Percentiles rank a stretch among this genome's conserved stretches.
These are phyloP conservation scores for Napeogenes inachia DNA, from an alignment of 2,888 invertebrate genomes.

Conservation along the genomic window DNA sequence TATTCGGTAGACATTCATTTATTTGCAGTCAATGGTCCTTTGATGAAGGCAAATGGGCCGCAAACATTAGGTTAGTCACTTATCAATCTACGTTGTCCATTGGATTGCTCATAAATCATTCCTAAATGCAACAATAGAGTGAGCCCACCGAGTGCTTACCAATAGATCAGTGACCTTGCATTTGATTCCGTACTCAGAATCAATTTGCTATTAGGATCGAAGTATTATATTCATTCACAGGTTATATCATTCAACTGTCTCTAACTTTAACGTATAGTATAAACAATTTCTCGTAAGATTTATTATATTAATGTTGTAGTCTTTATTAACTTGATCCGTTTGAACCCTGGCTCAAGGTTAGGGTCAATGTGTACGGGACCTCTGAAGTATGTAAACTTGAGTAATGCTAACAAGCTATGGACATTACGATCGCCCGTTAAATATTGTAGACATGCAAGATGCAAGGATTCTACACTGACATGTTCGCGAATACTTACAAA, in stretches of 20 bases:
- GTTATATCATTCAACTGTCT: background rate
- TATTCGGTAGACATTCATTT: constrained; percentile 38
- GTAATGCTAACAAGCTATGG: constrained; percentile 29
- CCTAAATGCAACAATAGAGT: constrained; percentile 45
- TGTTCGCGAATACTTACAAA: constrained; percentile 16
- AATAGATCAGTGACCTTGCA: constrained; percentile 44
- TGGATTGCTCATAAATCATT: constrained; percentile 49
- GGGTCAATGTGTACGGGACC: constrained; percentile 22
- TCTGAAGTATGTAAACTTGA: constrained; percentile 25
- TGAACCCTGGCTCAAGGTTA: constrained; percentile 26
- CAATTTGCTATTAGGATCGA: constrained; percentile 35
- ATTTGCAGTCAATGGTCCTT: constrained; percentile 49
- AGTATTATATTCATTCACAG: background rate
- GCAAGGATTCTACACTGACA: constrained; percentile 14
- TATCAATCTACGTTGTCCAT: constrained; percentile 56
- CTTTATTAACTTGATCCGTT: constrained; percentile 26
- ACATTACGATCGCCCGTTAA: constrained; percentile 22
- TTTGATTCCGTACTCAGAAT: constrained; percentile 45
- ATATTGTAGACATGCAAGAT: constrained; percentile 19
- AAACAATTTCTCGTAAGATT: background rate
- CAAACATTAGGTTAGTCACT: constrained; percentile 53
- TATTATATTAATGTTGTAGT: constrained; percentile 4
- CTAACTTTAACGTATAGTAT: background rate
- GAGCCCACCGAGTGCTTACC: constrained; percentile 50
- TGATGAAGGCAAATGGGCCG: constrained; percentile 59